These are phyloP conservation scores for Whitmania pigra DNA, from an alignment of 1,140 invertebrate genomes.

Conservation along the genomic window DNA sequence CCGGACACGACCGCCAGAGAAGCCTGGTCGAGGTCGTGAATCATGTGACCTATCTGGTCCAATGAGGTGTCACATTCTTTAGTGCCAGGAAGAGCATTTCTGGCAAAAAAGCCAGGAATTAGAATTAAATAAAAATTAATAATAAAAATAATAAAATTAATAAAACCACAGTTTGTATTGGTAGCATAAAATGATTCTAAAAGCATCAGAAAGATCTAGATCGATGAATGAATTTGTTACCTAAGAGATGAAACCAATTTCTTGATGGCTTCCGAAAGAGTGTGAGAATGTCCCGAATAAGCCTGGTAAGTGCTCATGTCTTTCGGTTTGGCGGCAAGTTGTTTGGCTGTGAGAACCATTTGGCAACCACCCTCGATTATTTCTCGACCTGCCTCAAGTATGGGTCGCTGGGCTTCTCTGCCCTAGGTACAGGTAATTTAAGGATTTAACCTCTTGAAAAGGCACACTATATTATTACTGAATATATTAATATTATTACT, in stretches of 20 bases:
- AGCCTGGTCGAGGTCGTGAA: slow-evolving; percentile 57
- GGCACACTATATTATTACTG: no score
- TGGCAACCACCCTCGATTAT: slow-evolving; percentile 71
- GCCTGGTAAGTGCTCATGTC: slow-evolving; percentile 85
- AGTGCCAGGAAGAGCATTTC: slow-evolving; percentile 87
- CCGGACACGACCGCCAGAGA: slow-evolving; percentile 74
- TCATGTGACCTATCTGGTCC: slow-evolving; percentile 56
- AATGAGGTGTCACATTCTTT: slow-evolving; percentile 77
- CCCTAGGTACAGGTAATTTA: slow-evolving; percentile 31
- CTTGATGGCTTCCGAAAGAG: slow-evolving; percentile 91
- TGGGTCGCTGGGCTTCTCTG: slow-evolving; percentile 63
- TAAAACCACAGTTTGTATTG: not conserved
- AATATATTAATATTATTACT: no score
- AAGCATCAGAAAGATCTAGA: no score
- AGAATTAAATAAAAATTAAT: not conserved
- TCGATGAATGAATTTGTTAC: no score
- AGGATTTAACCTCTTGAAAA: no score
- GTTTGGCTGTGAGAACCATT: slow-evolving; percentile 81
- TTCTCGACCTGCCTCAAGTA: slow-evolving; percentile 62
- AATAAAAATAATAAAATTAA: no score
- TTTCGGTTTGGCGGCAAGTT: slow-evolving; percentile 69
- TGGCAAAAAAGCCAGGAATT: slow-evolving; percentile 32
- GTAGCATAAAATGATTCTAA: no score
- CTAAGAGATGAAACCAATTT: slow-evolving; percentile 70
- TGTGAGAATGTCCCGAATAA: slow-evolving; percentile 80